Conservation (phyloP, 2,888 invertebrate genomes). For the Drosophila koepferae region DNA sequence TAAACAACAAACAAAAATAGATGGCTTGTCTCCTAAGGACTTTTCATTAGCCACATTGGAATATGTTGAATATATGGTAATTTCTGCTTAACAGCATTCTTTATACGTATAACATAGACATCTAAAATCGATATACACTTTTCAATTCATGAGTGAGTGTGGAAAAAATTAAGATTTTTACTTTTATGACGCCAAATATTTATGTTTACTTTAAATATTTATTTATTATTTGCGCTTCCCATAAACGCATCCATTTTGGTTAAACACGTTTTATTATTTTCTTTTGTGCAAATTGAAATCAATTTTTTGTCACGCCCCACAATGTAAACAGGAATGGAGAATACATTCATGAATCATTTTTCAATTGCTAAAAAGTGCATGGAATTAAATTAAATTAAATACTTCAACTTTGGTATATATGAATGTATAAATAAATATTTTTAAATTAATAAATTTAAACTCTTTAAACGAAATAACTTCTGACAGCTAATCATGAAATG, state of each 20-base stretch:
- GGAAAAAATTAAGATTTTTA: not conserved
- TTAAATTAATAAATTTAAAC: not conserved
- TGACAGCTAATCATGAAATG: too few relatives aligned
- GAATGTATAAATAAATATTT: not conserved
- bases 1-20: not conserved
- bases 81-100: not conserved
- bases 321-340: not conserved
- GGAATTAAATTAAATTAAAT: not conserved
- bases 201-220: slow-evolving; percentile 14
- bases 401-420: not conserved
- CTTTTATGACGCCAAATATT: not conserved
- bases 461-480: too few relatives aligned
- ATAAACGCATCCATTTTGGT: slow-evolving; percentile 1
- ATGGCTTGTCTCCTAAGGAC: too few relatives aligned
- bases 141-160: not conserved
- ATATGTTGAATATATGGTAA: not conserved
- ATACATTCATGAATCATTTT: not conserved
- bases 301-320: slow-evolving; percentile 9
- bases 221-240: slow-evolving; percentile 1
- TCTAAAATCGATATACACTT: not conserved
- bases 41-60: not conserved
- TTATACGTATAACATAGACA: not conserved
- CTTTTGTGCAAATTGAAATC: not conserved
- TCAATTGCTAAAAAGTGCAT: not conserved
- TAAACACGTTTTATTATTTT: slow-evolving; percentile 1